phyloP scores from a whole-genome alignment of 2,797 vertebrate species.

The Sebastolobus alascanus region DNA sequence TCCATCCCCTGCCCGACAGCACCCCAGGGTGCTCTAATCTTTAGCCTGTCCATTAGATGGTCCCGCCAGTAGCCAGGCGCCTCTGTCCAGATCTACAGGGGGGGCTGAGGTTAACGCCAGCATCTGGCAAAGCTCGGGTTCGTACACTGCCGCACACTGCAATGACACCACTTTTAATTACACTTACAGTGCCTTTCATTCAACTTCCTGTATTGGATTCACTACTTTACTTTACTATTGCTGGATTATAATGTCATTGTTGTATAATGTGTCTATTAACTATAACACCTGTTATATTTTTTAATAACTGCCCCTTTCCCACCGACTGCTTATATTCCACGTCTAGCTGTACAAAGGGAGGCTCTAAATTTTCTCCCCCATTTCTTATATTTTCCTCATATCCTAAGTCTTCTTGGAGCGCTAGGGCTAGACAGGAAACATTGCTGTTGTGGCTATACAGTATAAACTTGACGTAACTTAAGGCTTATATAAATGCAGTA shows the following conservation, averaged over 20 bases:
- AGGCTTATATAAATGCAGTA: background rate
- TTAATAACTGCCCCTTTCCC: background rate
- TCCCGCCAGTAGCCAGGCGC: conserved; percentile 55
- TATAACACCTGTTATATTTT: background rate
- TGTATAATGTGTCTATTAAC: background rate
- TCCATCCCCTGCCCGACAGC: conserved; percentile 72
- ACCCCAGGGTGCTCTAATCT: conserved; percentile 81
- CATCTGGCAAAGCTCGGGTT: conserved; percentile 51
- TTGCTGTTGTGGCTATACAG: background rate
- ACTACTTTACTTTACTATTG: conserved; percentile 11
- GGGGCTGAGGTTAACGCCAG: conserved; percentile 58
- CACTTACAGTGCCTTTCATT: conserved; percentile 22
- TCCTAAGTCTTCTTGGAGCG: background rate
- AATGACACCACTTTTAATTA: conserved; percentile 51
- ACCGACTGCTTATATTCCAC: background rate
- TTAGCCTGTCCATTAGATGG: conserved; percentile 77
- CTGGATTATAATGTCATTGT: conserved; percentile 5
- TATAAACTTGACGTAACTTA: background rate
- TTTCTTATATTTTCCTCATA: background rate
- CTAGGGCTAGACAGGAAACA: background rate
- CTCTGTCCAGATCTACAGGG: conserved; percentile 54
- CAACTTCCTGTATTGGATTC: conserved; percentile 16
- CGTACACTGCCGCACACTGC: conserved; percentile 14
- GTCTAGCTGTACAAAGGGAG: background rate
- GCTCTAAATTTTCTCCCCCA: background rate